Evolutionary conservation across 2,797 vertebrate genomes (phyloP).

Genomic region (Streptopelia turtur): DNA sequence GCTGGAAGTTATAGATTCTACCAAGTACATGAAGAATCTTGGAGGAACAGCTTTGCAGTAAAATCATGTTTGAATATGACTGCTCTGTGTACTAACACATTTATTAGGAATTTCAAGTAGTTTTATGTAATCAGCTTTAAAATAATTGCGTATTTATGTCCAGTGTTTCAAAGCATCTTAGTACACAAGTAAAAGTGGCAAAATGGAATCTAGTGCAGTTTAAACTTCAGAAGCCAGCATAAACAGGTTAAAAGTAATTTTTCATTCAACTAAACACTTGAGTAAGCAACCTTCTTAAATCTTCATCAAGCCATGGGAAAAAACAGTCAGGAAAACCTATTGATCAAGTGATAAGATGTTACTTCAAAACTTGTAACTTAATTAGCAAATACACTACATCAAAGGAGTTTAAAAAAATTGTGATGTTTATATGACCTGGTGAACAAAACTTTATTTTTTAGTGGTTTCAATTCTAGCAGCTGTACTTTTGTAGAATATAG

Average conservation of each 20-base stretch:
- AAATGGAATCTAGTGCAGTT: background rate
- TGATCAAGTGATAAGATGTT: background rate
- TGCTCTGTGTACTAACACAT: background rate
- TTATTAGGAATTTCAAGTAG: background rate
- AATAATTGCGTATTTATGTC: background rate
- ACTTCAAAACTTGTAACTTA: conserved; percentile 6
- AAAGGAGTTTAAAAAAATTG: background rate
- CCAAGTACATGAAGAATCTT: background rate
- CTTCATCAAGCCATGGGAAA: background rate
- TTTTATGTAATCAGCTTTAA: background rate
- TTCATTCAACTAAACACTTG: background rate
- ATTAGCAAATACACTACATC: background rate
- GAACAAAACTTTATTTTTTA: background rate
- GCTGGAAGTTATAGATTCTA: background rate
- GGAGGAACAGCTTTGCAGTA: background rate
- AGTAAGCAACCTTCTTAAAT: background rate
- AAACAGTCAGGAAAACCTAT: background rate
- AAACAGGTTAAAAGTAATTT: background rate
- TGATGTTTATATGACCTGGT: background rate
- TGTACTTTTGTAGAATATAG: background rate
- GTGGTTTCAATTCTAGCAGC: background rate
- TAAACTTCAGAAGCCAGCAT: background rate
- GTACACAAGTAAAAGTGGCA: background rate
- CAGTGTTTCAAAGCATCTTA: background rate
- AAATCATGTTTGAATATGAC: background rate